phyloP scores from a whole-genome alignment of 2,113 vertebrate genomes.

The Colinus virginianus region DNA sequence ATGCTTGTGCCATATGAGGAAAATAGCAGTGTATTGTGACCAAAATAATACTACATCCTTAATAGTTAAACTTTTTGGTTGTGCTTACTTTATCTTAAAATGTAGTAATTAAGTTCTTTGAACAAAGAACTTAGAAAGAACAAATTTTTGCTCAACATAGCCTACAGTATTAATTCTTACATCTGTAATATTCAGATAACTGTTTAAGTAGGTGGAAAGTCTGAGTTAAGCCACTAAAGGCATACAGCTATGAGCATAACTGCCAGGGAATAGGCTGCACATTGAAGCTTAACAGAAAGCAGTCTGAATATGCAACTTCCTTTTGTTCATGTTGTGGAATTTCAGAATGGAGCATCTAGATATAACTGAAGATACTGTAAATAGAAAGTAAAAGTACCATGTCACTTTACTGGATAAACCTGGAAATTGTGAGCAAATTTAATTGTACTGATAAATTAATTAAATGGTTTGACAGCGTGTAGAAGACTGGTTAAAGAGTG shows the following conservation, averaged over 20 bases:
- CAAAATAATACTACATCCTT: background rate
- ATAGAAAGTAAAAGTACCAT: background rate
- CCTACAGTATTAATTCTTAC: background rate
- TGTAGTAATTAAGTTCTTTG: background rate
- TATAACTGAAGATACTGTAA: background rate
- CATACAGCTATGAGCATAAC: background rate
- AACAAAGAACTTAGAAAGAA: background rate
- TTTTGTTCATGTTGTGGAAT: background rate
- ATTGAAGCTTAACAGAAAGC: background rate
- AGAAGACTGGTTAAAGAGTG: background rate
- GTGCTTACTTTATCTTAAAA: background rate
- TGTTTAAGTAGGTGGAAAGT: background rate
- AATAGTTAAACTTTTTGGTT: background rate
- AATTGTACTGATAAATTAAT: background rate
- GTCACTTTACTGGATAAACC: background rate
- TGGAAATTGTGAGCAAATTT: background rate
- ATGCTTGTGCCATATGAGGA: background rate
- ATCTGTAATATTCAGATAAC: background rate
- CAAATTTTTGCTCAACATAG: background rate
- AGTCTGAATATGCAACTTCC: fast-evolving
- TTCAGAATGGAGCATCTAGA: background rate
- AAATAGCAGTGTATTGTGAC: background rate
- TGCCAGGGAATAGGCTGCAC: background rate
- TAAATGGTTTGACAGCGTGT: background rate
- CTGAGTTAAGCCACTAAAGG: background rate